A percentile compares a stretch with the other conserved stretches of the same genome.
These are phyloP conservation scores for Lithophane socia DNA, from an alignment of 2,888 invertebrate genomes.

Conservation along the genomic window DNA sequence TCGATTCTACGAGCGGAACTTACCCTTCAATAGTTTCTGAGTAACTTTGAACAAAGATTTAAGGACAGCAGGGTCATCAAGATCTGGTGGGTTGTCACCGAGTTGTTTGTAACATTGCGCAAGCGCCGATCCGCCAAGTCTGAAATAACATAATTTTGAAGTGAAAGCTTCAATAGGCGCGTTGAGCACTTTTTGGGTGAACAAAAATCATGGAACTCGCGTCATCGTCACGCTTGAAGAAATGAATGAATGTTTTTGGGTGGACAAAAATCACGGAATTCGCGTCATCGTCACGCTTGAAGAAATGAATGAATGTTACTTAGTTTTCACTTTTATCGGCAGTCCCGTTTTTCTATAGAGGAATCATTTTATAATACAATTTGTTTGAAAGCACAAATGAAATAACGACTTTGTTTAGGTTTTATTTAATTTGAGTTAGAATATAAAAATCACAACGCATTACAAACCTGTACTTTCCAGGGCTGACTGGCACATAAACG, in stretches of 20 bases:
- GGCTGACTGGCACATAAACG: slow-evolving; percentile 94
- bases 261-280: no score
- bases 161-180: no score
- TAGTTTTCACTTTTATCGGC: no score
- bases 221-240: no score
- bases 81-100: slow-evolving; percentile 95
- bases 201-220: no score
- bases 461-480: slow-evolving; percentile 90
- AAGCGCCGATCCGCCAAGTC: slow-evolving; percentile 97
- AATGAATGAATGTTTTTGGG: no score
- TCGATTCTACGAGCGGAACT: slow-evolving; percentile 15
- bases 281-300: no score
- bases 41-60: slow-evolving; percentile 95
- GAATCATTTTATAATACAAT: not conserved
- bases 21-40: slow-evolving; percentile 95
- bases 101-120: slow-evolving; percentile 97
- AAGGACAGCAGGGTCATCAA: slow-evolving; percentile 93
- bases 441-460: not conserved
- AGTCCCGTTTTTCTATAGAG: not conserved
- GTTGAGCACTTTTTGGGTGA: no score
- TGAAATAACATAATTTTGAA: slow-evolving; percentile 64
- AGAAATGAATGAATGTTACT: no score
- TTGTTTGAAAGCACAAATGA: not conserved
- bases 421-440: not conserved
- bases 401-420: not conserved